Percentiles rank a stretch among this genome's conserved stretches.
Conservation (phyloP, 2,113 vertebrate species). For the Leptobrachium leishanense region DNA sequence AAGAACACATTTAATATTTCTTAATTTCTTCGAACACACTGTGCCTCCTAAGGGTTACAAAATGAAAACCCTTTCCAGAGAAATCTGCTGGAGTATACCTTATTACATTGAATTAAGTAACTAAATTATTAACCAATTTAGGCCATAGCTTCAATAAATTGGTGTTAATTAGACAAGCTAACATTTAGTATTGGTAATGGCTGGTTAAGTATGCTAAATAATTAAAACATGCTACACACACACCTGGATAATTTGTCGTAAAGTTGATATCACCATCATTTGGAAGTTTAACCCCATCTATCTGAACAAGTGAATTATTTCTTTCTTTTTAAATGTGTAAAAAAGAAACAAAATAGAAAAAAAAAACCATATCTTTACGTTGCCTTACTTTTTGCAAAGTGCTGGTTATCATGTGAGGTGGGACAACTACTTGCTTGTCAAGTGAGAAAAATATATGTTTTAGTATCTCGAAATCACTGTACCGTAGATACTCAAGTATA, state of each 20-base stretch:
- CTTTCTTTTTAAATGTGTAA: too few species aligned
- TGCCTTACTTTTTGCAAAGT: too few species aligned
- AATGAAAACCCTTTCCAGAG: background rate
- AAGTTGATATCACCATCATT: background rate
- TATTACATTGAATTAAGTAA: conserved; percentile 22
- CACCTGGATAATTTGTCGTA: conserved; percentile 31
- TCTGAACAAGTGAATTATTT: too few species aligned
- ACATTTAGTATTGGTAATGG: conserved; percentile 30
- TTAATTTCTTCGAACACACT: background rate
- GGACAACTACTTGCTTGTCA: too few species aligned
- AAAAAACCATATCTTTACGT: too few species aligned
- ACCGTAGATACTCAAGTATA: too few species aligned
- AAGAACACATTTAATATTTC: background rate
- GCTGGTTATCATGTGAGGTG: too few species aligned
- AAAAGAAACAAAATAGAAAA: too few species aligned
- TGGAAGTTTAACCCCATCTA: too few species aligned
- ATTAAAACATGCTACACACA: conserved; percentile 23
- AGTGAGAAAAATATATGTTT: too few species aligned
- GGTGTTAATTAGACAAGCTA: conserved; percentile 27
- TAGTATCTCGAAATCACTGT: too few species aligned
- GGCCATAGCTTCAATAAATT: conserved; percentile 34
- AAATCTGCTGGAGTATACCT: background rate
- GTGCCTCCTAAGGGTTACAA: conserved; percentile 25
- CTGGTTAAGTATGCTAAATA: conserved; percentile 37
- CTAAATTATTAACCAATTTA: conserved; percentile 37